phyloP scores from a whole-genome alignment of 2,888 invertebrate genomes.

The Eupithecia inturbata region DNA sequence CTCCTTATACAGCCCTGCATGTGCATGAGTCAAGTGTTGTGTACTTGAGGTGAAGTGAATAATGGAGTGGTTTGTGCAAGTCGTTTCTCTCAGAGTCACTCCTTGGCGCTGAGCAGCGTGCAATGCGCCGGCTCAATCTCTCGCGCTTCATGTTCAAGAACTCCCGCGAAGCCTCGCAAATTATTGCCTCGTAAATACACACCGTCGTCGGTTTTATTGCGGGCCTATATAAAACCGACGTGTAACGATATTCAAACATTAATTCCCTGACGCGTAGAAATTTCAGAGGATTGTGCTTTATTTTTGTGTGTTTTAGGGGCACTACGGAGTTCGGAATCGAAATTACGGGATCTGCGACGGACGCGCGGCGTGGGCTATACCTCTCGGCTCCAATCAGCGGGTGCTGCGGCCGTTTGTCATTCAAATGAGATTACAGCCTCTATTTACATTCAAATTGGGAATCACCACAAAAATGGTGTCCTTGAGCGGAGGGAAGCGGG shows the following conservation, averaged over 20 bases:
- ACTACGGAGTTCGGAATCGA: neutral
- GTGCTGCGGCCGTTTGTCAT: constrained; percentile 42
- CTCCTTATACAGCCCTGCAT: neutral
- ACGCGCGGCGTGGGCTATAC: constrained; percentile 11
- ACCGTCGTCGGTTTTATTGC: constrained; percentile 29
- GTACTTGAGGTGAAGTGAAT: neutral
- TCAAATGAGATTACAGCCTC: constrained; percentile 61
- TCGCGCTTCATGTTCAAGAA: constrained; percentile 25
- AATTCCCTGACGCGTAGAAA: constrained; percentile 33
- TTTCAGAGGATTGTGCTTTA: constrained; percentile 12
- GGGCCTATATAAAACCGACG: constrained; percentile 27
- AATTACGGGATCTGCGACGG: constrained; percentile 15
- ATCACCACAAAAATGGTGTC: constrained; percentile 62
- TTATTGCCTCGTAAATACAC: constrained; percentile 33
- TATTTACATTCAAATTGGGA: constrained; percentile 66
- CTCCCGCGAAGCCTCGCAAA: constrained; percentile 29
- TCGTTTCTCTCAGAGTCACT: constrained; percentile 22
- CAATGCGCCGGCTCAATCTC: constrained; percentile 18
- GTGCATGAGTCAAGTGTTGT: neutral
- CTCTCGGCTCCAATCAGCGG: constrained; percentile 38
- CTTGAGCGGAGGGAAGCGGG: constrained; percentile 27
- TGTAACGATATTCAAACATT: constrained; percentile 33
- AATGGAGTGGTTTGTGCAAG: constrained; percentile 2
- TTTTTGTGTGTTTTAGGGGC: neutral
- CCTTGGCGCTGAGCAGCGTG: constrained; percentile 2